Evolutionary conservation across 2,888 invertebrate species (phyloP), one percentile per base, ranked within the genome.

Genomic region (Nymphalis urticae): DNA sequence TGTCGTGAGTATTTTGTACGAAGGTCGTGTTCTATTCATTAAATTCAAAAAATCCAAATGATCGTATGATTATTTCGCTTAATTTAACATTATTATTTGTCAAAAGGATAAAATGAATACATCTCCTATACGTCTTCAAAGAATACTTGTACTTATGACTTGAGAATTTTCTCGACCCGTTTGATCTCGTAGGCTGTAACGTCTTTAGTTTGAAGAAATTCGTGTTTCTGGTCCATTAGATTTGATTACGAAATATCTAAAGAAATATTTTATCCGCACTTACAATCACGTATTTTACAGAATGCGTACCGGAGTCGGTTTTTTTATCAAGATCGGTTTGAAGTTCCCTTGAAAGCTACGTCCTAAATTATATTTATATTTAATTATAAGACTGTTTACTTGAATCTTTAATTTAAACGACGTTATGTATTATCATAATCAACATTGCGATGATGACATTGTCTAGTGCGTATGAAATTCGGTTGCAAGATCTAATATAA

Each of bases 141-240:
- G 65, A 58, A 24, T 60, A 42, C 24, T 59, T 53, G 13, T 60
- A 42, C 24, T 59, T 53, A 51, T 27, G 60, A 47, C 24, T 27
- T 42, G 24, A 65, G 65, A 64, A 32, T 36, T 66, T 32, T 56
- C n/a, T 27, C 59, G 42, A 62, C 54, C 61, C 61, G 19, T 66
- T 66, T 62, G 61, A 62, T 61, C 66, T 48, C 17, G 13, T 4
- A 48, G 66, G 36, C 36, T 21, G 61, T 48, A 42, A 27, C 61
- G 56, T 48, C 61, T 61, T 66, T 66, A 66, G 66, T 62, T 66
- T 66, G 54, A 19, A 32, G 19, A 13, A 21, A 66, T 61, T 60
- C 60, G 51, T 42, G 51, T 66, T 60, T 65, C 59, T 47, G 42
- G 50, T 60, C 60, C 53, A 53, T 66, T 60, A 66, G 47, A 32